Percentiles rank a stretch among this genome's conserved stretches.
Conservation (phyloP, 2,888 invertebrate genomes). For the Andrena minutula region DNA sequence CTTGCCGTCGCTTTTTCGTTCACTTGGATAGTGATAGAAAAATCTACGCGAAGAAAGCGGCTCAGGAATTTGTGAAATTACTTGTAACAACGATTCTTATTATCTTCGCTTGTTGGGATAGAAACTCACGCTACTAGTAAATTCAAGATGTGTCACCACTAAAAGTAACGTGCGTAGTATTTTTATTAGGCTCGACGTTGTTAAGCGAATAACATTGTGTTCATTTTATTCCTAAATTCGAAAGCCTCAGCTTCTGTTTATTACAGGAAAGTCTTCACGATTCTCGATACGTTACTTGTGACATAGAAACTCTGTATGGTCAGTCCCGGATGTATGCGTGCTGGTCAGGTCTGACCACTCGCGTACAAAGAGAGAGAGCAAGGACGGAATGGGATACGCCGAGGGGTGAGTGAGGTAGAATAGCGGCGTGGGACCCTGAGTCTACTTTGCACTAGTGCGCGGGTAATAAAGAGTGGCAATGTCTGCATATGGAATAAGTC, state of each 20-base stretch:
- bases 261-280: conserved; percentile 4
- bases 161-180: conserved; percentile 19
- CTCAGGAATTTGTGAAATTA: conserved; percentile 12
- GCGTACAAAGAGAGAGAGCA: too few species aligned
- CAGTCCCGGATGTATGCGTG: too few species aligned
- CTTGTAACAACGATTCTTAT: conserved; percentile 21
- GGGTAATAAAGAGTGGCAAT: too few species aligned
- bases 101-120: conserved; percentile 11
- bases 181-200: conserved; percentile 34
- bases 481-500: too few species aligned
- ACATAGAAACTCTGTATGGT: conserved; percentile 23
- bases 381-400: too few species aligned
- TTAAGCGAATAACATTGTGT: conserved; percentile 26
- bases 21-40: conserved; percentile 10
- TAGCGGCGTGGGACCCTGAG: too few species aligned
- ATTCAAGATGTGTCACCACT: conserved; percentile 10
- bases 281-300: conserved; percentile 42
- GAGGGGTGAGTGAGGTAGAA: too few species aligned
- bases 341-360: too few species aligned
- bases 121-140: conserved; percentile 2
- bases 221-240: conserved; percentile 17
- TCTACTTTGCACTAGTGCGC: too few species aligned
- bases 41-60: conserved; percentile 5
- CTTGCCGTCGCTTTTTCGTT: conserved; percentile 18
- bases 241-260: conserved; percentile 11